Conservation (phyloP, 2,888 invertebrate genomes). For the Silvanus unidentatus region DNA sequence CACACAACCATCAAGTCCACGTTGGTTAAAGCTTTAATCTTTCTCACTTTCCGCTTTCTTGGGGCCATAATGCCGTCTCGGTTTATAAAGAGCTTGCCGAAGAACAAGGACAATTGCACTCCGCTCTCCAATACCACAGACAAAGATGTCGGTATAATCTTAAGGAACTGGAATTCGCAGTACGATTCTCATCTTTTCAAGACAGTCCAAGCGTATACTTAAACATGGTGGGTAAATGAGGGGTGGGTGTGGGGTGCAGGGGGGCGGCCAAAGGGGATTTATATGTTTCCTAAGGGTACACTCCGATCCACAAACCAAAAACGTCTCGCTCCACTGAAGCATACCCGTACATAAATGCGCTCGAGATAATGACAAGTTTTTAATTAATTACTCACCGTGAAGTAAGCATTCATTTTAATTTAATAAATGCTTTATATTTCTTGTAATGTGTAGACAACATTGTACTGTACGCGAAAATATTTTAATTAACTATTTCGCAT, state of each 20-base stretch:
- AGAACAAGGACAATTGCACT: slow-evolving; percentile 16
- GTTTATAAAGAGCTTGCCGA: slow-evolving; percentile 26
- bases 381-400: slow-evolving; percentile 39
- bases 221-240: slow-evolving; percentile 29
- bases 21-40: slow-evolving; percentile 35
- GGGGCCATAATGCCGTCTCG: slow-evolving; percentile 35
- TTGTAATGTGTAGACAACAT: slow-evolving; percentile 21
- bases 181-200: slow-evolving; percentile 45
- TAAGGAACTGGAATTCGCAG: slow-evolving; percentile 46
- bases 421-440: slow-evolving; percentile 31
- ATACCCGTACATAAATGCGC: slow-evolving; percentile 33
- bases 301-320: slow-evolving; percentile 37
- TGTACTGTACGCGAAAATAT: slow-evolving; percentile 18
- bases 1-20: slow-evolving; percentile 39
- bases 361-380: slow-evolving; percentile 40
- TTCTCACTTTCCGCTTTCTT: slow-evolving; percentile 36
- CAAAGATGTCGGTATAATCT: slow-evolving; percentile 38
- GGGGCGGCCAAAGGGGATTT: slow-evolving; percentile 25
- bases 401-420: slow-evolving; percentile 36
- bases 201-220: slow-evolving; percentile 45
- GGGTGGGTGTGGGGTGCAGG: slow-evolving; percentile 8
- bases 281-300: slow-evolving; percentile 44
- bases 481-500: slow-evolving; percentile 13
- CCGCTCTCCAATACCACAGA: slow-evolving; percentile 23
- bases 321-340: slow-evolving; percentile 37